These are phyloP conservation scores for Heteromyza rotundicornis DNA, from an alignment of 2,888 invertebrate genomes.

Conservation along the genomic window DNA sequence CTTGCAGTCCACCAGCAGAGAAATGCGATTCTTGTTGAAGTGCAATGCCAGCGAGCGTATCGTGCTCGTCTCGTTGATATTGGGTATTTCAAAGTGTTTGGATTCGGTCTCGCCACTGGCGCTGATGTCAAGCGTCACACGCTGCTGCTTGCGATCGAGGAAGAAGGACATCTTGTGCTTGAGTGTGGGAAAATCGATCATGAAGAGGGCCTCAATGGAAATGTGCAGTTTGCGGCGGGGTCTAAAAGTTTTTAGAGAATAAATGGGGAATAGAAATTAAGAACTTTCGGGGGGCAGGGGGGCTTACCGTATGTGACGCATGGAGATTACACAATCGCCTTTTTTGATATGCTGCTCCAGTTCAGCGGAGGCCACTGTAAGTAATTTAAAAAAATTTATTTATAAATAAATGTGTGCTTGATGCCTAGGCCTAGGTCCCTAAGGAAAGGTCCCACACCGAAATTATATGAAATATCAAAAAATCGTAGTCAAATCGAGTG, in stretches of 20 bases:
- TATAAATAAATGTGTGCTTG: too few species aligned
- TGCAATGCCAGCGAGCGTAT: conserved; percentile 60
- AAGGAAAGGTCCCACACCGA: too few species aligned
- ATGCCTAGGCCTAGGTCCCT: too few species aligned
- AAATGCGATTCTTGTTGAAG: conserved; percentile 58
- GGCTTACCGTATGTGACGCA: conserved; percentile 62
- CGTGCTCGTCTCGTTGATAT: conserved; percentile 62
- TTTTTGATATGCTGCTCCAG: conserved; percentile 61
- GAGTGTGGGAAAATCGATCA: conserved; percentile 62
- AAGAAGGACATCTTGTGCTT: conserved; percentile 63
- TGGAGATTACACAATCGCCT: conserved; percentile 62
- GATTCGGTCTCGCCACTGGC: conserved; percentile 58
- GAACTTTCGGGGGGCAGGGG: too few species aligned
- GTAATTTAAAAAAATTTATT: too few species aligned
- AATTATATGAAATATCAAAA: too few species aligned
- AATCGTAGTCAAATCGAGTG: too few species aligned
- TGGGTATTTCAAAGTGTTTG: conserved; percentile 59
- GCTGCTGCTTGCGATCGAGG: conserved; percentile 61
- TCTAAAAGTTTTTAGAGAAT: too few species aligned
- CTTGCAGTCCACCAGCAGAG: conserved; percentile 59
- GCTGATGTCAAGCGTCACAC: conserved; percentile 60
- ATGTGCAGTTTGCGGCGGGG: conserved; percentile 62
- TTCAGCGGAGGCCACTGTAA: conserved; percentile 61
- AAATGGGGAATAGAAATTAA: too few species aligned
- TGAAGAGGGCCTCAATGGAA: conserved; percentile 62